phyloP scores from a whole-genome alignment of 2,888 invertebrate species.

The Nomada hirtipes region DNA sequence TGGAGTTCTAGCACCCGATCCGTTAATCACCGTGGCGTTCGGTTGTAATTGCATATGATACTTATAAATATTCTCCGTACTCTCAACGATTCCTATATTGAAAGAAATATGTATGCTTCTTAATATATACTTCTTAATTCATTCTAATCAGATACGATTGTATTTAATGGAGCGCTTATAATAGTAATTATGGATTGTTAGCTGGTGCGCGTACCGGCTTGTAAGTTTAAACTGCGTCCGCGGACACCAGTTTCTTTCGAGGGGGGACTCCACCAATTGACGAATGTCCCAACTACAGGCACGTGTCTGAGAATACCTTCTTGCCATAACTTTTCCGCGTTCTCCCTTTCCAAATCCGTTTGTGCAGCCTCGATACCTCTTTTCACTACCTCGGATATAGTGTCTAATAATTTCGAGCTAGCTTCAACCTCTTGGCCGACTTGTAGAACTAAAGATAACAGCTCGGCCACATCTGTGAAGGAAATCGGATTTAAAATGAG shows the following conservation, averaged over 20 bases:
- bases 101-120: not conserved
- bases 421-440: slow-evolving; percentile 97
- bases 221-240: slow-evolving; percentile 93
- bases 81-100: slow-evolving; percentile 90
- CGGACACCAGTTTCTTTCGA: slow-evolving; percentile 91
- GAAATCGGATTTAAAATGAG: not conserved
- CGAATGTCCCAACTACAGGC: slow-evolving; percentile 96
- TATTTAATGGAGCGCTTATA: too few relatives aligned
- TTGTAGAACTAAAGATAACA: slow-evolving; percentile 93
- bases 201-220: slow-evolving; percentile 79
- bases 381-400: slow-evolving; percentile 97
- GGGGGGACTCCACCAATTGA: slow-evolving; percentile 98
- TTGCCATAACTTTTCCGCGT: slow-evolving; percentile 95
- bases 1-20: slow-evolving; percentile 87
- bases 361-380: slow-evolving; percentile 97
- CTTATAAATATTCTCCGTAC: slow-evolving; percentile 92
- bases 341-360: slow-evolving; percentile 95
- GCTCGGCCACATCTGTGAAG: slow-evolving; percentile 91
- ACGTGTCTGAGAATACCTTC: slow-evolving; percentile 97
- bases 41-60: slow-evolving; percentile 93
- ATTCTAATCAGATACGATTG: not conserved
- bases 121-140: too few relatives aligned
- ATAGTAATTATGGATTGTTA: not conserved
- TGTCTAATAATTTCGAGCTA: slow-evolving; percentile 95
- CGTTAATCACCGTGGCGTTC: slow-evolving; percentile 85